Percentiles rank a stretch among this genome's conserved stretches.
Evolutionary conservation across 1,140 invertebrate genomes (phyloP).

Genomic region (Dolichoris vasculosae): DNA sequence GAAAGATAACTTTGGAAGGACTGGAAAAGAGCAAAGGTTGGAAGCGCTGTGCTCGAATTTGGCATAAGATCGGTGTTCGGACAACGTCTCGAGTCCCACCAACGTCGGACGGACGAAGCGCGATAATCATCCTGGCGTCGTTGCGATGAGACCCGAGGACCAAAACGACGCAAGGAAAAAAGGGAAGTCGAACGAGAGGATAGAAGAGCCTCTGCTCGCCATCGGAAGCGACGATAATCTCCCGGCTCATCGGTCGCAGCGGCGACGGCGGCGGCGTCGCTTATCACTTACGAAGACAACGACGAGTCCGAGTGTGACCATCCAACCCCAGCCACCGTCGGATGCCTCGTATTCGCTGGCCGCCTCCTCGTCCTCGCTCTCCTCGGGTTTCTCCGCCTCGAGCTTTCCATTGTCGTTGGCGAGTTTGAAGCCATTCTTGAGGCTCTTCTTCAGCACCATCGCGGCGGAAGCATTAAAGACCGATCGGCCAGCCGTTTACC

Average conservation of each 20-base stretch:
- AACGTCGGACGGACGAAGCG: too few relatives aligned
- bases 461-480: constrained; percentile 29
- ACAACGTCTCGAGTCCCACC: too few relatives aligned
- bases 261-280: not conserved
- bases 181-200: too few relatives aligned
- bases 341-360: constrained; percentile 70
- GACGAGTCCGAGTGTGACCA: constrained; percentile 74
- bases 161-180: too few relatives aligned
- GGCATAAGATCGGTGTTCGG: too few relatives aligned
- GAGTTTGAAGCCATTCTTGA: constrained; percentile 45
- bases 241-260: not conserved
- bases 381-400: not conserved
- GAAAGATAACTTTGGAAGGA: too few relatives aligned
- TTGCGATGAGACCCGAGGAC: too few relatives aligned
- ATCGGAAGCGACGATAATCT: not conserved
- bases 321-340: constrained; percentile 78
- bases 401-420: constrained; percentile 14
- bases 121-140: too few relatives aligned
- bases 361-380: constrained; percentile 44
- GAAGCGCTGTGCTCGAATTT: too few relatives aligned
- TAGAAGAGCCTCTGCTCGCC: too few relatives aligned
- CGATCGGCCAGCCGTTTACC: not conserved
- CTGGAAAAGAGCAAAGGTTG: too few relatives aligned
- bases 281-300: constrained; percentile 66
- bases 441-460: constrained; percentile 51